These are phyloP conservation scores for Hydroisotoma schaefferi DNA, from an alignment of 2,888 invertebrate species.

Conservation along the genomic window DNA sequence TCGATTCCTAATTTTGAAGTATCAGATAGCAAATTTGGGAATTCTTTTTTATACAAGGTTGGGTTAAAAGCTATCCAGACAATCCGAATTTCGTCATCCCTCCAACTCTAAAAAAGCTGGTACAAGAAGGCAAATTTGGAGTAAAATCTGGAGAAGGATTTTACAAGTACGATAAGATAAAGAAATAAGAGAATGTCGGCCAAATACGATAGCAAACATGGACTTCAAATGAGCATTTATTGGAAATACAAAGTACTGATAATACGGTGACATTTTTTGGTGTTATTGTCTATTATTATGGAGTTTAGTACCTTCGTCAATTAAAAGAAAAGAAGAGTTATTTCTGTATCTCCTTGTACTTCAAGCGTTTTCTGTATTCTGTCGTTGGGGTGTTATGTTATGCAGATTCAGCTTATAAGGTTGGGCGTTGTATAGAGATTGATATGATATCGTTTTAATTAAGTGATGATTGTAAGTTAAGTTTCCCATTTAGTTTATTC, in stretches of 20 bases:
- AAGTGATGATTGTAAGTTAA: no score
- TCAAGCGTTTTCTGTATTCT: neutral
- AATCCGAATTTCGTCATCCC: slow-evolving; percentile 50
- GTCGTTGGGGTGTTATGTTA: neutral
- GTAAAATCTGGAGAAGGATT: slow-evolving; percentile 60
- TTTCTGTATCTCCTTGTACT: no score
- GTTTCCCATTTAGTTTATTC: neutral
- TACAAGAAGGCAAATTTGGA: slow-evolving; percentile 58
- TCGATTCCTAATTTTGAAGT: neutral
- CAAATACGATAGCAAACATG: no score
- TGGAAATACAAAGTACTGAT: no score
- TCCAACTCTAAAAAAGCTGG: slow-evolving; percentile 55
- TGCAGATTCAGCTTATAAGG: no score
- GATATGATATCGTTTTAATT: no score
- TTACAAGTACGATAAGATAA: slow-evolving; percentile 55
- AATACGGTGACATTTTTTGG: no score
- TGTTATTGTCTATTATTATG: no score
- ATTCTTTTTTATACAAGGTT: slow-evolving; percentile 52
- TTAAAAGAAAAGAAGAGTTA: no score
- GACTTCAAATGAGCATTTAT: no score
- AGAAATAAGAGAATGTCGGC: neutral
- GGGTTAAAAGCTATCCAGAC: slow-evolving; percentile 56
- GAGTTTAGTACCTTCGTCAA: no score
- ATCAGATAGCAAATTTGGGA: neutral
- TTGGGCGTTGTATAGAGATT: no score